These are phyloP conservation scores for Scaptodrosophila latifasciaeformis DNA, from an alignment of 2,888 invertebrate genomes.

Conservation along the genomic window DNA sequence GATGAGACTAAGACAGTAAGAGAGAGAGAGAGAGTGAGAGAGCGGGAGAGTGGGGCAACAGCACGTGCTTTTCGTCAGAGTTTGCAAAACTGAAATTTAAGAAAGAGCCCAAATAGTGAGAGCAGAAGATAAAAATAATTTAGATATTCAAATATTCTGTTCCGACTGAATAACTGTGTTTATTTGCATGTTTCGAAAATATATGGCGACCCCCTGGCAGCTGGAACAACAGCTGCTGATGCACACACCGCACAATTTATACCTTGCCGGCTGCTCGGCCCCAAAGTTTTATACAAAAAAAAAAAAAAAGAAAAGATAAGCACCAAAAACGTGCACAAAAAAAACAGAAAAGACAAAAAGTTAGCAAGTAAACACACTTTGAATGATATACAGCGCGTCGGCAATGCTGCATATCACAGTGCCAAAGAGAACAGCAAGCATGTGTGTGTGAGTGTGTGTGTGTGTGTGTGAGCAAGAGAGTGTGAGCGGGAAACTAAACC, in stretches of 20 bases:
- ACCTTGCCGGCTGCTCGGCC: not conserved
- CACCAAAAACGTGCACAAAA: constrained; percentile 33
- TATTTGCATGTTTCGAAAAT: too few relatives aligned
- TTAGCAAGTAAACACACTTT: not conserved
- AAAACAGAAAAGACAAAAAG: constrained; percentile 18
- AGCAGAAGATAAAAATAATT: too few relatives aligned
- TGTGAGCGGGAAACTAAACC: constrained; percentile 37
- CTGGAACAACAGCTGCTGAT: constrained; percentile 1
- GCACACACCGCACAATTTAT: not conserved
- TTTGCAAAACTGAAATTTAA: too few relatives aligned
- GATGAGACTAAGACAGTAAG: not conserved
- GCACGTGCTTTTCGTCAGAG: too few relatives aligned
- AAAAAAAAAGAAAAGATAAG: too few relatives aligned
- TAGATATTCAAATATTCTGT: too few relatives aligned
- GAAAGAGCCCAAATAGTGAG: too few relatives aligned
- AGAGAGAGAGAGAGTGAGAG: not conserved
- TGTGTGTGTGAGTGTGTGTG: constrained; percentile 12
- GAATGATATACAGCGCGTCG: constrained; percentile 12
- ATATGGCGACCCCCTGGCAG: not conserved
- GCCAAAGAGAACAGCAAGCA: not conserved
- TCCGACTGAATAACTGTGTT: too few relatives aligned
- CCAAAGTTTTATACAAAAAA: too few relatives aligned
- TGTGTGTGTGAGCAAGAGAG: too few relatives aligned
- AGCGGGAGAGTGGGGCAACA: not conserved
- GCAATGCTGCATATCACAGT: constrained; percentile 8